Percentiles rank a stretch among this genome's conserved stretches.
These are phyloP conservation scores for Agrypnus murinus DNA, from an alignment of 2,888 invertebrate genomes.

Conservation along the genomic window DNA sequence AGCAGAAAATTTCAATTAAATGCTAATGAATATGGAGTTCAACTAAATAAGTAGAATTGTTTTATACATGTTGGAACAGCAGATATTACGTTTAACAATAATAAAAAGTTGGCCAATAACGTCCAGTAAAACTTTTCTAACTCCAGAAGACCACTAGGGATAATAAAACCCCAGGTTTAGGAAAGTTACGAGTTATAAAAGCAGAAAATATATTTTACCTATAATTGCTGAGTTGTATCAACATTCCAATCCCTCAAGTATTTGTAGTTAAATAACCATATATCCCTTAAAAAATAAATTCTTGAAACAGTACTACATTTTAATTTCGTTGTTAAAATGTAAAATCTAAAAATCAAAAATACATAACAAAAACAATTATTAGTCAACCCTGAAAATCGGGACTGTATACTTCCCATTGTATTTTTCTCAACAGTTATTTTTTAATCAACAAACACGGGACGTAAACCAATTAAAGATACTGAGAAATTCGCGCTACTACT, in stretches of 20 bases:
- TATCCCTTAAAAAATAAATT: no score
- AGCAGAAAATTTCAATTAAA: no score
- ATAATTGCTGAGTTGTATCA: conserved; percentile 12
- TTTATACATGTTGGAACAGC: background rate
- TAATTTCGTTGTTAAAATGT: no score
- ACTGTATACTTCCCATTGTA: background rate
- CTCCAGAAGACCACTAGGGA: conserved; percentile 35
- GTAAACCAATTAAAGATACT: conserved; percentile 19
- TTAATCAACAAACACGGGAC: conserved; percentile 8
- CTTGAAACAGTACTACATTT: no score
- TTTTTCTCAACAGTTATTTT: conserved; percentile 8
- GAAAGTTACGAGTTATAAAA: conserved; percentile 20
- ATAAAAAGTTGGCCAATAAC: conserved; percentile 48
- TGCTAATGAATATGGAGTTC: no score
- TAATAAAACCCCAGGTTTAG: conserved; percentile 40
- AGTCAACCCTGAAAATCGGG: no score
- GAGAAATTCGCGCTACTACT: background rate
- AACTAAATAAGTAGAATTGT: no score
- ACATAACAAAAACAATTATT: no score
- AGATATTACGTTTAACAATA: conserved; percentile 25
- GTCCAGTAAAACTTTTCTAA: conserved; percentile 43
- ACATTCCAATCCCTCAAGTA: background rate
- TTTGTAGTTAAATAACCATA: no score
- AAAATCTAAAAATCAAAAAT: no score
- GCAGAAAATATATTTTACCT: conserved; percentile 8